Base-by-base conservation (phyloP, 2,113 vertebrate genomes). In the Ahaetulla prasina region DNA sequence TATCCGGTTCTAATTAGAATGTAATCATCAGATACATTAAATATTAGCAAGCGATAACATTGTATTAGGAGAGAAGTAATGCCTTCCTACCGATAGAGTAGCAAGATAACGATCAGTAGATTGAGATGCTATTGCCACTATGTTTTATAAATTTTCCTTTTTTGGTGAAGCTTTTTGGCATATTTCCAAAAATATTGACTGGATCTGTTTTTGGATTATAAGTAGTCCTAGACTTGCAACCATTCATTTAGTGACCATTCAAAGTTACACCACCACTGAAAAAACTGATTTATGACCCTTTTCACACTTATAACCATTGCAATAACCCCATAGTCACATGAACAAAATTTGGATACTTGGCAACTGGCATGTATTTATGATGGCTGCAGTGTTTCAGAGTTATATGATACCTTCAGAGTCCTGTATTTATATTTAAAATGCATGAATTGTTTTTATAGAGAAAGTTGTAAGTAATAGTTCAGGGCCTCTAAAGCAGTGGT, bases 381-480 rank as follows among this genome's bases (percentile, higher is more conserved):
- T n/a, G 60, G 27, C 5, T 63, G 27, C 11, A 63, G 12, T n/a
- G 27, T 63, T 63, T 1, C 27, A n/a, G 60, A 6, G 27, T n/a
- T 63, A 63, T 14, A 57, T 25, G 23, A 25, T 92, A 91, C 90
- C 49, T 94, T 96, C 93, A 87, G 53, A n/a, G 43, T 54, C 16
- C 94, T 93, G 8, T 94, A 85, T 92, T 85, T 94, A 86, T 74
- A 91, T 91, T 89, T 88, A 89, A 96, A 96, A 85, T 90, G 91
- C 39, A 94, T 92, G 87, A 89, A 87, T 2, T 91, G 94, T 91
- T 88, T 80, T 63, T 50, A 22, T 92, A 45, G 90, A 23, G 20
- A 9, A 22, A 91, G 50, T 45, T 92, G 27, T 93, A 94, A 39
- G 92, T 94, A 94, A 93, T 90, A 91, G 89, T 94, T 47, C 18